Percentiles rank a stretch among this genome's conserved stretches.
phyloP scores from a whole-genome alignment of 2,113 vertebrate genomes.

The Podarcis cretensis region DNA sequence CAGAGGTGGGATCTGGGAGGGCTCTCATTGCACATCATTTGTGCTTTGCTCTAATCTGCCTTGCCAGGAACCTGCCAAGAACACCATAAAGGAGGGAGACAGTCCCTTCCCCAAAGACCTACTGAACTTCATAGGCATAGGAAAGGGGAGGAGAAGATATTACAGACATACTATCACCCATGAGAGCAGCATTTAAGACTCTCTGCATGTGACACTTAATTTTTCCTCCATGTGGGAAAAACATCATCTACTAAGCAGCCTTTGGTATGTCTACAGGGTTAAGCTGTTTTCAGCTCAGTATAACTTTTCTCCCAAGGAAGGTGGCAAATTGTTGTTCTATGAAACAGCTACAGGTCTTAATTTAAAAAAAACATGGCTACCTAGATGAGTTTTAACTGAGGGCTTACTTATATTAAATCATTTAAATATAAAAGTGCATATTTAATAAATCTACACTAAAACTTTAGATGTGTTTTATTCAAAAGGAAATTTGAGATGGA shows the following conservation, averaged over 20 bases:
- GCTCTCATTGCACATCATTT: not conserved
- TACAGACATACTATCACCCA: too few relatives aligned
- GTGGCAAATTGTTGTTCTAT: not conserved
- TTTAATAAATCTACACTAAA: not conserved
- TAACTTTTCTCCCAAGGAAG: not conserved
- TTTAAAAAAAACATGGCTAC: not conserved
- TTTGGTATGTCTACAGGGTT: not conserved
- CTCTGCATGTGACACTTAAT: not conserved
- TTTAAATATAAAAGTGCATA: not conserved
- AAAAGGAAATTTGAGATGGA: not conserved
- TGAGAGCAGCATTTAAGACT: not conserved
- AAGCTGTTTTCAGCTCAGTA: not conserved
- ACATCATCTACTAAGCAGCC: not conserved
- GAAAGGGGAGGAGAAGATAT: not conserved
- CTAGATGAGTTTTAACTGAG: not conserved
- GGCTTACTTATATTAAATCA: not conserved
- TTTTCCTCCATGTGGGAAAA: not conserved
- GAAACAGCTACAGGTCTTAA: not conserved
- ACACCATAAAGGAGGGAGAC: not conserved
- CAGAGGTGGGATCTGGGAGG: not conserved
- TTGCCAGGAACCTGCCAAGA: not conserved
- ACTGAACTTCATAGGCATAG: not conserved
- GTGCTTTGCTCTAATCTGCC: not conserved
- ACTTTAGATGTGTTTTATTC: not conserved
- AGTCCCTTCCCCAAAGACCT: not conserved